Base-by-base conservation (phyloP, 2,113 vertebrate genomes). In the Arothron firmamentum region DNA sequence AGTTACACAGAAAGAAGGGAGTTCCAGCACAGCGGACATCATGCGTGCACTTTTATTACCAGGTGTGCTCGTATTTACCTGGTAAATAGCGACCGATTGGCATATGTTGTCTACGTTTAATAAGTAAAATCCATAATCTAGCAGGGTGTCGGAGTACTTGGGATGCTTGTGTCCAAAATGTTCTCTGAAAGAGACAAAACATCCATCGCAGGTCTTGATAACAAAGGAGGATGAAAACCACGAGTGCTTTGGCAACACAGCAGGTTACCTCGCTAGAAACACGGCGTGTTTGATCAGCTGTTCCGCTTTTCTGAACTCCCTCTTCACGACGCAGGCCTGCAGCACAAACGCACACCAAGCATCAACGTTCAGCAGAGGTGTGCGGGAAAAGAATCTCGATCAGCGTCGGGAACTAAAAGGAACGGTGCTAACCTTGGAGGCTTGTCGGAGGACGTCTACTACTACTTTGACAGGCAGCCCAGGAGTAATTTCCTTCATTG, bases 41-140 rank as follows among this genome's bases (percentile, higher is more conserved):
- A n/a, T 4, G 5, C n/a, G 18, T 19, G 19, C 15, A 6, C 0
- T 12, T 47, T 20, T 13, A 13, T 21, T 0, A 21, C 72, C 45
- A 2, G 15, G 10, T 2, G 34, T 3, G 34, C 34, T 9, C 1
- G 1, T 38, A 12, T 38, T 48, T 67, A 97, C 96, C 96, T 98
- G 97, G 88, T 99, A 99, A 90, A 99, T 98, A 58, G 95, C 94
- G 77, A 98, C 96, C 15, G 97, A 99, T 34, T 99, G 96, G 89
- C 97, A 98, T 77, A 99, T 99, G 82, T 98, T 99, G 89, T 98
- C 96, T 90, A 99, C 97, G 34, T 99, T 99, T 82, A 98, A 92
- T 73, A 99, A 88, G 87, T 99, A 99, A 93, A 99, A 99, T 52
- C 97, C 97, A 66, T 98, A 98, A 90, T 99, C 97, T 85, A 99